Base-by-base conservation (phyloP, 2,888 invertebrate genomes). In the Pherbina coryleti region DNA sequence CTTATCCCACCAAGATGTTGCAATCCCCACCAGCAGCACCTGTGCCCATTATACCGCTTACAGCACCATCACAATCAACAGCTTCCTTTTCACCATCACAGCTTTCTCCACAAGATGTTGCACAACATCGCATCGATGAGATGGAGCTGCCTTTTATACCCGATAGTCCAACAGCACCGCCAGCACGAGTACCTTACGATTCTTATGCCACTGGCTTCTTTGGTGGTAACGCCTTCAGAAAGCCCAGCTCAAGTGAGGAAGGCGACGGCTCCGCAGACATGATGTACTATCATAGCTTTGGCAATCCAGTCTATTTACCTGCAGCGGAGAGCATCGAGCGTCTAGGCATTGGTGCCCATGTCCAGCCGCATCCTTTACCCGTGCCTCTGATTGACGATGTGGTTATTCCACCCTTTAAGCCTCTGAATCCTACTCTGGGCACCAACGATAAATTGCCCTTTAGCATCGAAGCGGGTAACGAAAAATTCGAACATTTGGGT, bases 361-460 rank as follows among this genome's bases (percentile, higher is more conserved):
- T 93, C 0, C 92, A 92, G 84, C 92, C 93, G 11, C 93, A 93
- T 88, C 93, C 93, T 8, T 90, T 94, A 80, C 94, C 94, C 0
- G 93, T 94, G 11, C 92, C 94, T 0, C 78, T 88, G 3, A 85
- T 89, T 9, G 90, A 89, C 77, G 89, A 90, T 31, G 88, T 88
- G 0, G 84, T 89, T 0, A 82, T 89, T 25, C 89, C 90, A 0
- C 84, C 84, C 0, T 88, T 89, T 17, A 87, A 84, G n/a, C 89
- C 89, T 0, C 82, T 89, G 2, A 85, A 84, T 79, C 83, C 87
- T 2, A 86, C 84, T 0, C 64, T 86, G 19, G 84, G 82, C 3
- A 80, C 84, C 3, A 83, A 84, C 1, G 85, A 86, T 5, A 84
- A 86, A 31, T n/a, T 85, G 19, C 82, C 86, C 2, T 85, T 87